A percentile compares a stretch with the other conserved stretches of the same genome.
These are phyloP conservation scores for Trichopoda pennipes DNA, from an alignment of 2,888 invertebrate species.

Conservation along the genomic window DNA sequence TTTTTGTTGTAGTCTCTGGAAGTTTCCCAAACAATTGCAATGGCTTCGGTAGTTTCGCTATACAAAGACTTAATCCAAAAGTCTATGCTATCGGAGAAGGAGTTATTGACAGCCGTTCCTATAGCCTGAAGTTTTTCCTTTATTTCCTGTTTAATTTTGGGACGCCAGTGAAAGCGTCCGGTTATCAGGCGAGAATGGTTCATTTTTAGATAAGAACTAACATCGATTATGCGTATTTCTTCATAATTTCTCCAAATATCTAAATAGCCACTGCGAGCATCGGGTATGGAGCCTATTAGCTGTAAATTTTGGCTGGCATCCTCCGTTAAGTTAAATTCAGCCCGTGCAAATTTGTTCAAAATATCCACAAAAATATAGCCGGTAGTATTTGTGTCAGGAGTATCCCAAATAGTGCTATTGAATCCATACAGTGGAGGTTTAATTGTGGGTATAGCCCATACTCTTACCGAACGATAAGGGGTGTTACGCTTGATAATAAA, in stretches of 20 bases:
- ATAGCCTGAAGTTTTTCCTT: conserved; percentile 81
- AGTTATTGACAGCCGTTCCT: conserved; percentile 81
- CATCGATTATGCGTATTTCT: conserved; percentile 88
- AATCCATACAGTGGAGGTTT: conserved; percentile 82
- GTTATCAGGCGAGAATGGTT: conserved; percentile 92
- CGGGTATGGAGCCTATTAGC: conserved; percentile 88
- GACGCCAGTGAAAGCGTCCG: conserved; percentile 90
- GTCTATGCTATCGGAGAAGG: conserved; percentile 82
- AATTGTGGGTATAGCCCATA: conserved; percentile 82
- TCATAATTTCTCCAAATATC: conserved; percentile 92
- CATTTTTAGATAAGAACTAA: conserved; percentile 89
- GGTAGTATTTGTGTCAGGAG: conserved; percentile 83
- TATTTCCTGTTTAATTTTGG: conserved; percentile 85
- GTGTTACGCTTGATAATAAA: conserved; percentile 82
- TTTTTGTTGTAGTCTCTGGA: conserved; percentile 86
- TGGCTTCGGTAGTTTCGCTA: conserved; percentile 86
- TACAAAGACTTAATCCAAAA: conserved; percentile 86
- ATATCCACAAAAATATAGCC: conserved; percentile 84
- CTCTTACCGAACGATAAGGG: conserved; percentile 83
- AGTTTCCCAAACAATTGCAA: conserved; percentile 88
- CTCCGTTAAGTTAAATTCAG: conserved; percentile 87
- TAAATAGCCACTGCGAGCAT: conserved; percentile 88
- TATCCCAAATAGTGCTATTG: conserved; percentile 83
- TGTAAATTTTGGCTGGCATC: conserved; percentile 86
- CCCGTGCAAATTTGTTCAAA: conserved; percentile 83